Evolutionary conservation across 2,888 invertebrate genomes (phyloP).

Genomic region (Platerodrilus igneus): DNA sequence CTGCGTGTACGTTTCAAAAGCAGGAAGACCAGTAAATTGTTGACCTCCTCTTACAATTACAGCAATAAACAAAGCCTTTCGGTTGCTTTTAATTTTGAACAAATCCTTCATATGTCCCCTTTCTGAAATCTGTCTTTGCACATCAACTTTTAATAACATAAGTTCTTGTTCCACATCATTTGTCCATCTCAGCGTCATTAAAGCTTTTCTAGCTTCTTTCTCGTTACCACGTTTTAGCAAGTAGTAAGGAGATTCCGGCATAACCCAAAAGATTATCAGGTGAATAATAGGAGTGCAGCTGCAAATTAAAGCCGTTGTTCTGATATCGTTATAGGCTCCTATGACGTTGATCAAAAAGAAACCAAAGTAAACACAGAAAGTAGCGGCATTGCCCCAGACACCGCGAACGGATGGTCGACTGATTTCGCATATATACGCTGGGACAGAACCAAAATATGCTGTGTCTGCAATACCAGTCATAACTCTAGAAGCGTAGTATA

Average conservation of each 20-base stretch:
- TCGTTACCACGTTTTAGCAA: slow-evolving; percentile 32
- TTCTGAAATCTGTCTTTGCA: slow-evolving; percentile 36
- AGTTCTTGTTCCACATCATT: slow-evolving; percentile 33
- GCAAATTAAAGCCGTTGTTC: slow-evolving; percentile 9
- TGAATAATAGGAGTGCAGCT: background rate
- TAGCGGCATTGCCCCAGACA: slow-evolving; percentile 36
- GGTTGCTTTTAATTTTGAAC: slow-evolving; percentile 32
- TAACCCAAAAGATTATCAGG: slow-evolving; percentile 37
- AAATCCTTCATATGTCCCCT: slow-evolving; percentile 36
- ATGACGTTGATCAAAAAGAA: slow-evolving; percentile 47
- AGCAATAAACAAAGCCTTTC: slow-evolving; percentile 34
- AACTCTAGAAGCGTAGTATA: slow-evolving; percentile 34
- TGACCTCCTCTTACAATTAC: slow-evolving; percentile 34
- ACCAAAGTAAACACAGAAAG: slow-evolving; percentile 32
- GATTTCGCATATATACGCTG: slow-evolving; percentile 38
- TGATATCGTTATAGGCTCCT: slow-evolving; percentile 37
- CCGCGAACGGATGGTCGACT: slow-evolving; percentile 36
- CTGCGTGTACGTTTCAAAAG: slow-evolving; percentile 34
- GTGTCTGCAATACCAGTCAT: slow-evolving; percentile 35
- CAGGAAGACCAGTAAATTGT: slow-evolving; percentile 33
- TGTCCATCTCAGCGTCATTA: slow-evolving; percentile 30
- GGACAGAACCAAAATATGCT: slow-evolving; percentile 32
- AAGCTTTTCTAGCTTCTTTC: slow-evolving; percentile 32
- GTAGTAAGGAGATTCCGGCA: slow-evolving; percentile 55
- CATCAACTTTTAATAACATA: slow-evolving; percentile 30